Evolutionary conservation across 2,797 vertebrate species (phyloP).

Genomic region (Cryptoblepharus egeriae): DNA sequence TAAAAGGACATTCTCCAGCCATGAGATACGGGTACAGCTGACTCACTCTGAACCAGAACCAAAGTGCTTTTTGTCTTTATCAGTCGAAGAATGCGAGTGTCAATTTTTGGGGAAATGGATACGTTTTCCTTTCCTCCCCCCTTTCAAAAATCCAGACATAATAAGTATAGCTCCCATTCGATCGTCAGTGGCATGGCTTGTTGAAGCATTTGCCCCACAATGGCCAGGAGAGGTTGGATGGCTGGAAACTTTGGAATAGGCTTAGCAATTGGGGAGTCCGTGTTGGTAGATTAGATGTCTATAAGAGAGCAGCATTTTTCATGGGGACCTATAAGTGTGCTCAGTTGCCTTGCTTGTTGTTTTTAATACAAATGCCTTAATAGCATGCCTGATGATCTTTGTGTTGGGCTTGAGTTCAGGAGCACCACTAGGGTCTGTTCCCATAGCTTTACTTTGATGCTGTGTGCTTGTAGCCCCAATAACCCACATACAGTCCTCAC

Average conservation of each 20-base stretch:
- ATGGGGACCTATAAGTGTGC: not conserved
- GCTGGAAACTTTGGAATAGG: constrained; percentile 33
- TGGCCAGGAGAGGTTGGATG: constrained; percentile 56
- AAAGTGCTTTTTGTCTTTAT: constrained; percentile 47
- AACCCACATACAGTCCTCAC: not conserved
- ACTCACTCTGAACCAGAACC: constrained; percentile 63
- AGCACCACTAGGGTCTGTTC: not conserved
- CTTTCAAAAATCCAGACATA: constrained; percentile 49
- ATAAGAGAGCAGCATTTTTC: not conserved
- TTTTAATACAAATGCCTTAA: constrained; percentile 12
- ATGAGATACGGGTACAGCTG: constrained; percentile 70
- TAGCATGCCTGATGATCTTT: constrained; percentile 14
- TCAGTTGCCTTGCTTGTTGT: not conserved
- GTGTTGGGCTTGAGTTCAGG: constrained; percentile 7
- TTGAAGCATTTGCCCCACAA: constrained; percentile 40
- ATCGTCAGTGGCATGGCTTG: constrained; percentile 43
- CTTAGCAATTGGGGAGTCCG: constrained; percentile 50
- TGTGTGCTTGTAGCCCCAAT: not conserved
- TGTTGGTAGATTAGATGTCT: constrained; percentile 27
- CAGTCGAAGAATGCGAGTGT: constrained; percentile 57
- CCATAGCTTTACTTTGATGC: no score
- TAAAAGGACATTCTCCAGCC: constrained; percentile 79
- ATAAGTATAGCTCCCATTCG: constrained; percentile 48
- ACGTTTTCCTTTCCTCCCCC: constrained; percentile 31
- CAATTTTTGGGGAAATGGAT: constrained; percentile 40